Conservation (phyloP, 2,888 invertebrate species). For the Taphrorychus bicolor region DNA sequence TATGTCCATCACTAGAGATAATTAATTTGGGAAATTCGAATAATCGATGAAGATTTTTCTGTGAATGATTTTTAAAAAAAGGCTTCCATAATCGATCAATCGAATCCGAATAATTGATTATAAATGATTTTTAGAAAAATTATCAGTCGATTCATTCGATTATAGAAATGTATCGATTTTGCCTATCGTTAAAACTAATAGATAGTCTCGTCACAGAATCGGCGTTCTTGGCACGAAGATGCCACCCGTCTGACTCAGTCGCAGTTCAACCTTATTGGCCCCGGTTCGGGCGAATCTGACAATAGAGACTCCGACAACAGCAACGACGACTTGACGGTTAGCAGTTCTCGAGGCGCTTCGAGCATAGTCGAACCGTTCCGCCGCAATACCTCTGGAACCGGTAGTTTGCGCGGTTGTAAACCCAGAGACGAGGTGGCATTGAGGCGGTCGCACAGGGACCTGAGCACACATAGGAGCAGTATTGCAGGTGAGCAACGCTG, state of each 20-base stretch:
- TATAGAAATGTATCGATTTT: background rate
- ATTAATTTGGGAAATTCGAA: too few relatives aligned
- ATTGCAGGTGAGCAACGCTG: slow-evolving; percentile 49
- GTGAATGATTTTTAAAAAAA: too few relatives aligned
- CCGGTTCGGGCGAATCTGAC: slow-evolving; percentile 68
- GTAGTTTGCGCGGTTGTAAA: slow-evolving; percentile 53
- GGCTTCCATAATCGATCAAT: too few relatives aligned
- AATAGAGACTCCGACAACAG: slow-evolving; percentile 83
- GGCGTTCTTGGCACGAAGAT: slow-evolving; percentile 77
- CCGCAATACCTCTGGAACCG: slow-evolving; percentile 41
- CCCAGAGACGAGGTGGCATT: slow-evolving; percentile 57
- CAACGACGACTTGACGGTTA: slow-evolving; percentile 64
- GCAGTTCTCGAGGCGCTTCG: slow-evolving; percentile 8
- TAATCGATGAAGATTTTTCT: too few relatives aligned
- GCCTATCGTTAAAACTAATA: background rate
- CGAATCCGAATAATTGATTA: too few relatives aligned
- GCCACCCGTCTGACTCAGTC: slow-evolving; percentile 68
- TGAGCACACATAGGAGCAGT: slow-evolving; percentile 54
- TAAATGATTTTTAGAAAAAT: too few relatives aligned
- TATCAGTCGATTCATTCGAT: too few relatives aligned
- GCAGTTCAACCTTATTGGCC: slow-evolving; percentile 68
- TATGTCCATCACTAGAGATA: too few relatives aligned
- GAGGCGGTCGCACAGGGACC: slow-evolving; percentile 54
- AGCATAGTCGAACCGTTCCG: slow-evolving; percentile 47
- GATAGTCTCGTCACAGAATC: slow-evolving; percentile 63